Evolutionary conservation across 1,140 invertebrate genomes (phyloP).

Genomic region (Drosophila tsacasi): DNA sequence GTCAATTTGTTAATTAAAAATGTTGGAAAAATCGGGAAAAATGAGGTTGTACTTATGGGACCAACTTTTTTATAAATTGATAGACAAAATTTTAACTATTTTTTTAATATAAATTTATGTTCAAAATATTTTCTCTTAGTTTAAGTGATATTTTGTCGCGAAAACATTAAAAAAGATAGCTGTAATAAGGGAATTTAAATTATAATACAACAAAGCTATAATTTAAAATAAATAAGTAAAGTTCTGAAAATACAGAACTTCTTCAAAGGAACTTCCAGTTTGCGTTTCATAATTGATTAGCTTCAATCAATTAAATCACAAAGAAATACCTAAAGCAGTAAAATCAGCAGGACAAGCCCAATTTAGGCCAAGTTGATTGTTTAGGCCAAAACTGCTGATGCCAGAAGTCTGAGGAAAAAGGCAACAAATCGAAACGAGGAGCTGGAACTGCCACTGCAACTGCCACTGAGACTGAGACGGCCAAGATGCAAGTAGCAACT

Average conservation of each 20-base stretch:
- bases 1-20: too few species aligned
- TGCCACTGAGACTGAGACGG: conserved; percentile 1
- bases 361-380: conserved; percentile 17
- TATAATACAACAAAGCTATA: neutral
- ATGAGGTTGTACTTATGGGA: too few species aligned
- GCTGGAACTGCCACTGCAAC: conserved; percentile 5
- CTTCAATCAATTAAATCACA: conserved; percentile 11
- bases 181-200: neutral
- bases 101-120: too few species aligned
- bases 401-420: conserved; percentile 2
- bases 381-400: conserved; percentile 10
- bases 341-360: neutral
- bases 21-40: too few species aligned
- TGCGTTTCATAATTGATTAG: neutral
- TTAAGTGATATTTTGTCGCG: neutral
- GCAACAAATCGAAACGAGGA: conserved; percentile 15
- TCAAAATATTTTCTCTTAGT: too few species aligned
- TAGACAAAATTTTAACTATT: too few species aligned
- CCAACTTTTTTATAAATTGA: too few species aligned
- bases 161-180: neutral
- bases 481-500: conserved; percentile 19
- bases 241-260: neutral
- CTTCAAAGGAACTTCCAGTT: neutral
- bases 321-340: neutral
- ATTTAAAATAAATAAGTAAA: neutral